Evolutionary conservation across 2,113 vertebrate species (phyloP), one percentile per base, ranked within the genome.

Genomic region (Pimephales promelas): DNA sequence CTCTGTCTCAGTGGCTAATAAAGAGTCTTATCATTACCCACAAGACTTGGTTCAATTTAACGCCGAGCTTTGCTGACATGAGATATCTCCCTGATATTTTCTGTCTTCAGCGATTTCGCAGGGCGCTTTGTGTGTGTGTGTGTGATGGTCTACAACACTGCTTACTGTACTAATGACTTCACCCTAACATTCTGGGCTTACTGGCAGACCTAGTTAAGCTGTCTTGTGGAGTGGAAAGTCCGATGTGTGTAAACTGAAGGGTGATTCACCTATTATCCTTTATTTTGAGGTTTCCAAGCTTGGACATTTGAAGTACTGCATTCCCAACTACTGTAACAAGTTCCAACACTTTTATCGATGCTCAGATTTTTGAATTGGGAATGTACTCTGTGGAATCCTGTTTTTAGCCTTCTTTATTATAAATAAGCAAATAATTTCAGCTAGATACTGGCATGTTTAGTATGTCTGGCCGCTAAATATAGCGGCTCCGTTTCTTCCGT

Each of bases 221-320:
- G 79, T 64, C 85, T 73, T 87, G 43, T 86, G 89, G 81, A 90
- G 87, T 90, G 87, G 89, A 93, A 92, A 91, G 45, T 31, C 89
- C 34, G 10, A 64, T 36, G 76, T 54, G 70, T 52, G 74, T 71
- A 61, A 20, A 31, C 26, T 52, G 57, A 40, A 28, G 45, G 66
- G 52, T 26, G 52, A 31, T 74, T 61, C 76, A 45, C 22, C 77
- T 79, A 80, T 87, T 87, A 71, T 34, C 22, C 52, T 22, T 22
- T 81, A 81, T 83, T 85, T 76, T 88, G 86, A 84, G 47, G 84
- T 85, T 83, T 49, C 57, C 61, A 54, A 83, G 82, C 79, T 84
- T 88, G 87, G 79, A 10, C 87, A 52, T 88, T 78, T 93, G 82
- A 90, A 89, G 83, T 57, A 61, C 28, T 34, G 59, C 76, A 56